Evolutionary conservation across 2,113 vertebrate genomes (phyloP).

Genomic region (Orientallactaga bullata): DNA sequence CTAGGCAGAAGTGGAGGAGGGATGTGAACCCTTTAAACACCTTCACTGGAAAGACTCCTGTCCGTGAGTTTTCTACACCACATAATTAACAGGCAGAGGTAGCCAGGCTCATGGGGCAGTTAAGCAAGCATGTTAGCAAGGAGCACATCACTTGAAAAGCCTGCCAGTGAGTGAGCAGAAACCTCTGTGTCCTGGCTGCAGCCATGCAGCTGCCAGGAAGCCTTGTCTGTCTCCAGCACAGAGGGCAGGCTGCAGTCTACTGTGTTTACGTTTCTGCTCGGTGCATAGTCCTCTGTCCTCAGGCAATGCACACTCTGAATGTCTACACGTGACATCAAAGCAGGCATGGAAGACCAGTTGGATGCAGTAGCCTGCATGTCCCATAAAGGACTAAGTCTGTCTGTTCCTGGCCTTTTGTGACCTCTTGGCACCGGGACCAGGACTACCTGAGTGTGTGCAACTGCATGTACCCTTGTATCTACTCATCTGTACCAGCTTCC

Average conservation of each 20-base stretch:
- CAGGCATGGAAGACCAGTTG: slow-evolving; percentile 66
- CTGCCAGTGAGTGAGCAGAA: neutral
- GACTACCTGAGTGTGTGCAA: neutral
- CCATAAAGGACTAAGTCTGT: neutral
- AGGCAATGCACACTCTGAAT: slow-evolving; percentile 12
- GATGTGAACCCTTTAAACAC: neutral
- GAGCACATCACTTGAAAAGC: neutral
- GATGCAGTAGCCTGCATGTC: neutral
- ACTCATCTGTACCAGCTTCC: neutral
- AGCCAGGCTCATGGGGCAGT: neutral
- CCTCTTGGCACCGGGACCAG: neutral
- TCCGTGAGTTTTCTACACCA: neutral
- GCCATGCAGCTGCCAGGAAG: neutral
- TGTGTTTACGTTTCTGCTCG: slow-evolving; percentile 59
- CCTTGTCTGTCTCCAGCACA: slow-evolving; percentile 9
- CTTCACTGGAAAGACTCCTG: neutral
- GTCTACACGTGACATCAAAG: slow-evolving; percentile 23
- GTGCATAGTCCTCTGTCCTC: neutral
- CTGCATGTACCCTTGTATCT: neutral
- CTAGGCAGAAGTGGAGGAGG: neutral
- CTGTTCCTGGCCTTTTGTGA: neutral
- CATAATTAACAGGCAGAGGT: slow-evolving; percentile 27
- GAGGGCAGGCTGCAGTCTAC: neutral
- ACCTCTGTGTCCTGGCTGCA: neutral
- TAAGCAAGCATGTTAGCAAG: slow-evolving; percentile 1